Percentiles rank a stretch among this genome's conserved stretches.
These are phyloP conservation scores for Chymomyza fuscimana DNA, from an alignment of 2,888 invertebrate species.

Conservation along the genomic window DNA sequence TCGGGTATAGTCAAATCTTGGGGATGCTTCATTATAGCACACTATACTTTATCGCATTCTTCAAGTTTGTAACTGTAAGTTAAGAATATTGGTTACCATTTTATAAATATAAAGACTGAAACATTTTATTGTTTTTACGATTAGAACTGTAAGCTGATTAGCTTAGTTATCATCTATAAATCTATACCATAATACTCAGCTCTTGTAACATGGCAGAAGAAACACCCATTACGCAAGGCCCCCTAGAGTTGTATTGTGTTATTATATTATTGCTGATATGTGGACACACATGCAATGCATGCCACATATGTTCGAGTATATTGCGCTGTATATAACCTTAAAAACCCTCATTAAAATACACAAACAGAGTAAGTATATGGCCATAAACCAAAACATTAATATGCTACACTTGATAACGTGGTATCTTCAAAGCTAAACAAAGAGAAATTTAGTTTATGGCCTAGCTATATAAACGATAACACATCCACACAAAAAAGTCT, in stretches of 20 bases:
- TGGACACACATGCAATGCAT: neutral
- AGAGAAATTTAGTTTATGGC: neutral
- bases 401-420: conserved; percentile 32
- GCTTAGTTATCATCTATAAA: neutral
- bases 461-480: neutral
- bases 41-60: conserved; percentile 29
- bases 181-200: neutral
- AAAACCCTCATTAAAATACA: neutral
- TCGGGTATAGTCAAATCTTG: conserved; percentile 56
- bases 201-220: neutral
- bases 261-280: neutral
- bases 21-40: conserved; percentile 71
- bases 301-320: neutral
- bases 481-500: neutral
- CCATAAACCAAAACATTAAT: conserved; percentile 48
- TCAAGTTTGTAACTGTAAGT: conserved; percentile 51
- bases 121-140: neutral
- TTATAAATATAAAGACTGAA: neutral
- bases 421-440: conserved; percentile 14
- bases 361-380: neutral
- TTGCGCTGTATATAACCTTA: neutral
- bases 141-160: neutral
- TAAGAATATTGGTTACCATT: conserved; percentile 28
- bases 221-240: neutral
- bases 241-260: neutral